Evolutionary conservation across 2,113 vertebrate genomes (phyloP), one percentile per base, ranked within the genome.

Genomic region (Oncorhynchus keta): DNA sequence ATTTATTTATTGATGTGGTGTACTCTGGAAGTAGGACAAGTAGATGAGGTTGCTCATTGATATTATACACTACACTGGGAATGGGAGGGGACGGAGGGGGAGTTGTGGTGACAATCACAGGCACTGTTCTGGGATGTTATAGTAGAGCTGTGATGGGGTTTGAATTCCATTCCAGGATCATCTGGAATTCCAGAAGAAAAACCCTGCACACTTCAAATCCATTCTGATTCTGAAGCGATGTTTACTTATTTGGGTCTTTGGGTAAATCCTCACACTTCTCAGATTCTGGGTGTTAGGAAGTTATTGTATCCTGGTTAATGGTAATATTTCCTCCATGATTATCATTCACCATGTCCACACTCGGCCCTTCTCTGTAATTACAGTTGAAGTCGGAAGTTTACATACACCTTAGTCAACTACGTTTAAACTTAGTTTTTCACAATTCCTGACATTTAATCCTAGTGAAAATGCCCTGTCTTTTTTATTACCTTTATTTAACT

Each of bases 1-100:
- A 68, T 87, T 90, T 87, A 90, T 88, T 90, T 90, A 90, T 88
- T 91, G 85, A 90, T 90, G 85, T 85, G 77, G 85, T 75, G 72
- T 83, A 77, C 80, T 76, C 84, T 76, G 73, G 85, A 88, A 89
- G 87, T 89, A 88, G 88, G 86, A 75, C 76, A 57, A 89, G 75
- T 83, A 76, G 85, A 88, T 87, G 85, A 83, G 84, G 81, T 78
- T 6, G 22, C 76, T 80, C 72, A 18, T 75, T 84, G 83, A 87
- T 87, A 87, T 82, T 68, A 81, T 75, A 79, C 75, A 74, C 74
- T 64, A 87, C 39, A 45, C 39, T 45, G 39, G 39, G 39, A 45
- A 45, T 45, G 8, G 76, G 76, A 74, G 67, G 68, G 20, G 49
- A 30, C 3, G 74, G 74, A 1, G 11, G 71, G 74, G 51, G 55